These are phyloP conservation scores for Nyctereutes procyonoides DNA, from an alignment of 2,113 vertebrate genomes.

Conservation along the genomic window DNA sequence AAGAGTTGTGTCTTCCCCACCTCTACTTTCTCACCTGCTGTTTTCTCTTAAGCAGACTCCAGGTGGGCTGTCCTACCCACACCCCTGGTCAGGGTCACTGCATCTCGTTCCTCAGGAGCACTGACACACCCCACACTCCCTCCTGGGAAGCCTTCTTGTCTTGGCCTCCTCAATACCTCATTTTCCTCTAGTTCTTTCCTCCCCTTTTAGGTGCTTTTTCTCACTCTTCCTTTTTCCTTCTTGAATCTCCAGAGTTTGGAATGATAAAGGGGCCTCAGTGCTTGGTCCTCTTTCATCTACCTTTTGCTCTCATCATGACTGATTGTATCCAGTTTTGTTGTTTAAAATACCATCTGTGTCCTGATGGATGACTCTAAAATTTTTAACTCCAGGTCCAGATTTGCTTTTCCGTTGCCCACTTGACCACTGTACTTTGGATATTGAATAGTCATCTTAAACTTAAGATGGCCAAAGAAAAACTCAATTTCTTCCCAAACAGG, in stretches of 20 bases:
- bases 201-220: not conserved
- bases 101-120: too few species aligned
- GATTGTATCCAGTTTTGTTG: not conserved
- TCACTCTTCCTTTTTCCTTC: not conserved
- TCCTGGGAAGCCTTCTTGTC: not conserved
- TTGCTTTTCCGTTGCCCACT: not conserved
- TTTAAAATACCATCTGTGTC: not conserved
- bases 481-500: not conserved
- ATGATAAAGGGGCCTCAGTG: not conserved
- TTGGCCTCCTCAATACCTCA: not conserved
- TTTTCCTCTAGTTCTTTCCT: not conserved
- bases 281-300: not conserved
- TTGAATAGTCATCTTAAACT: not conserved
- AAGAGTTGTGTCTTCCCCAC: not conserved
- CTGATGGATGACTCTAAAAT: not conserved
- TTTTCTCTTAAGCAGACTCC: not conserved
- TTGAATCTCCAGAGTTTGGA: not conserved
- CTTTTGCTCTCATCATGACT: not conserved
- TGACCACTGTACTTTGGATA: not conserved
- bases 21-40: fast-evolving
- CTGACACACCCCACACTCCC: not conserved
- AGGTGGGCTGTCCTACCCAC: not conserved
- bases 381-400: not conserved
- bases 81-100: fast-evolving
- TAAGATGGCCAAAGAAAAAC: not conserved